These are phyloP conservation scores for Lepus americanus DNA, from an alignment of 2,113 vertebrate species.

Conservation along the genomic window DNA sequence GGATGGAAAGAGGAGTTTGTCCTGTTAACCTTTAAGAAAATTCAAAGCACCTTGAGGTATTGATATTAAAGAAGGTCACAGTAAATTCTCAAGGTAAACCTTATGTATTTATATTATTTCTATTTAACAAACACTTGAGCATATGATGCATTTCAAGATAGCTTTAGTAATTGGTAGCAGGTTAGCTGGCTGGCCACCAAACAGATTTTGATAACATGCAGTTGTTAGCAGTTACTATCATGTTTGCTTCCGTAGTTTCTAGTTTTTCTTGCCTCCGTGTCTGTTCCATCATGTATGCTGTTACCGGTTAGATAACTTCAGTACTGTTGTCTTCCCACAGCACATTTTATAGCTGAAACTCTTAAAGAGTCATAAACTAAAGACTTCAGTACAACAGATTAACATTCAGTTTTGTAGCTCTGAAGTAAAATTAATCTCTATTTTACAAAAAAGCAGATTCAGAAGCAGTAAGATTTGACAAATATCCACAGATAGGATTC, in stretches of 20 bases:
- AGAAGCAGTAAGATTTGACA: neutral
- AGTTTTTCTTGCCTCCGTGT: neutral
- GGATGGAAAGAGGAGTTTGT: neutral
- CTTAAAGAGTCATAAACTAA: neutral
- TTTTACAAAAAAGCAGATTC: constrained; percentile 34
- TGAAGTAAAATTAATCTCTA: constrained; percentile 30
- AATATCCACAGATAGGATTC: neutral
- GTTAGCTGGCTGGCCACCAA: neutral
- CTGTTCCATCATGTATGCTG: neutral
- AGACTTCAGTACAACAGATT: constrained; percentile 11
- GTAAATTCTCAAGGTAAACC: neutral
- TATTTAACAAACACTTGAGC: neutral
- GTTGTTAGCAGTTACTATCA: neutral
- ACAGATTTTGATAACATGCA: neutral
- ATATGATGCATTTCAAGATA: neutral
- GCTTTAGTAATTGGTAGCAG: neutral
- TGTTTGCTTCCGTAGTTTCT: neutral
- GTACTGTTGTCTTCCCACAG: neutral
- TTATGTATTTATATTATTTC: neutral
- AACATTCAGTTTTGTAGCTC: constrained; percentile 9
- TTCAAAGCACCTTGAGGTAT: neutral
- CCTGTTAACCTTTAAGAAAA: constrained; percentile 5
- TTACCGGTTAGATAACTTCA: neutral
- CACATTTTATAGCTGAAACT: constrained; percentile 30
- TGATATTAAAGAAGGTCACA: neutral